phyloP scores from a whole-genome alignment of 1,140 invertebrate genomes.

The Hormaphis cornu region DNA sequence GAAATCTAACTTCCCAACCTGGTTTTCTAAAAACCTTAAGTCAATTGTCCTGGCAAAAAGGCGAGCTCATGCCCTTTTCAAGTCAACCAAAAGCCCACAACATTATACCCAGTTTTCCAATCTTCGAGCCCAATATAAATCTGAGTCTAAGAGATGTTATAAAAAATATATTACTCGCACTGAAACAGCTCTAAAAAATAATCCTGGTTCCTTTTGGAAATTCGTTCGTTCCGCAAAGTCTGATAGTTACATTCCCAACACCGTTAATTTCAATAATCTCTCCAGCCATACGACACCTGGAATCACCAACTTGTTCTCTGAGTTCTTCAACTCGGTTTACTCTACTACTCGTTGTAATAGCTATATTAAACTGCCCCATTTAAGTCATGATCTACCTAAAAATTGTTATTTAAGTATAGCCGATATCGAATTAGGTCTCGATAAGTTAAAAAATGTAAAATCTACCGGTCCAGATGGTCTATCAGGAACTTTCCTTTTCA shows the following conservation, averaged over 20 bases:
- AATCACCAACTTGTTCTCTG: too few relatives aligned
- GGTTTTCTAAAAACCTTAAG: background rate
- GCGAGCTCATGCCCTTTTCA: too few relatives aligned
- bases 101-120: background rate
- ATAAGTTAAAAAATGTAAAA: background rate
- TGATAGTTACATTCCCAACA: background rate
- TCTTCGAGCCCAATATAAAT: background rate
- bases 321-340: background rate
- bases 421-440: background rate
- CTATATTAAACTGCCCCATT: background rate
- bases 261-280: background rate
- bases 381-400: background rate
- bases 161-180: background rate
- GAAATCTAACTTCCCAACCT: background rate
- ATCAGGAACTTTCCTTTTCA: background rate
- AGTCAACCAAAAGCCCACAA: background rate
- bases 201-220: background rate
- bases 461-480: conserved; percentile 12
- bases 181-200: background rate
- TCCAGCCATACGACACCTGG: background rate
- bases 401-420: background rate
- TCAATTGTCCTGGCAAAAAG: too few relatives aligned
- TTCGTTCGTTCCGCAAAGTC: background rate
- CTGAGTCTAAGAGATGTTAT: background rate
- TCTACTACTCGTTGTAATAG: background rate